These are phyloP conservation scores for Psilanteris sp. DNA, from an alignment of 1,140 invertebrate genomes.

Conservation along the genomic window DNA sequence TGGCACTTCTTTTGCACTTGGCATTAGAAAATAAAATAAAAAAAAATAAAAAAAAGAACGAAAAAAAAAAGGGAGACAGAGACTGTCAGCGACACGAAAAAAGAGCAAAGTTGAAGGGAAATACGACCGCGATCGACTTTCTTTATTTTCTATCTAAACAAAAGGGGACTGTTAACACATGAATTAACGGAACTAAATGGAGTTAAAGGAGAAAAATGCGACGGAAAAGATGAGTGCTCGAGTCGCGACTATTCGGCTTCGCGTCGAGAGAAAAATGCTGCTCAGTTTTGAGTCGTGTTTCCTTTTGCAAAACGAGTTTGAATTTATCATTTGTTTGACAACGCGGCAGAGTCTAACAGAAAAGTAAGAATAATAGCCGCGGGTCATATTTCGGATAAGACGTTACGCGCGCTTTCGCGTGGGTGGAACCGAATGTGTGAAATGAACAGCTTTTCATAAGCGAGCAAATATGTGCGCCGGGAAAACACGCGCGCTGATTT, in stretches of 20 bases:
- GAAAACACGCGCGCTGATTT: no score
- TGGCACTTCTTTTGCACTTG: conserved; percentile 25
- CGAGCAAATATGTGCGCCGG: not conserved
- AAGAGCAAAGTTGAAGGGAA: conserved; percentile 37
- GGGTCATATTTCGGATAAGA: conserved; percentile 24
- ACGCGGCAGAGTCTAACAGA: conserved; percentile 11
- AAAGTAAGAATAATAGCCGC: conserved; percentile 19
- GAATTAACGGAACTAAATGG: conserved; percentile 50
- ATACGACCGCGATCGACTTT: conserved; percentile 43
- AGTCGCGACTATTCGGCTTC: conserved; percentile 21
- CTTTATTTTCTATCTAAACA: conserved; percentile 52
- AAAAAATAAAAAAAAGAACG: no score
- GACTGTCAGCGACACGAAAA: conserved; percentile 7
- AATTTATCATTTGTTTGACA: conserved; percentile 34
- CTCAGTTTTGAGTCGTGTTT: conserved; percentile 13
- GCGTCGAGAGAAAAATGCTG: conserved; percentile 6
- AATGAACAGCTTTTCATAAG: conserved; percentile 1
- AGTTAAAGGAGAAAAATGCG: conserved; percentile 11
- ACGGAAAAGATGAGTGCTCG: conserved; percentile 25
- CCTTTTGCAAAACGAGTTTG: conserved; percentile 13
- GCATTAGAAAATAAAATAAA: conserved; percentile 17
- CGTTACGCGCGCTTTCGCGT: not conserved
- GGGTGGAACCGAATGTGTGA: not conserved
- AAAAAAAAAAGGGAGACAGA: conserved; percentile 3
- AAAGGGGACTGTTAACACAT: conserved; percentile 41